Evolutionary conservation across 2,797 vertebrate genomes (phyloP), one percentile per base, ranked within the genome.

Genomic region (Trematomus bernacchii): DNA sequence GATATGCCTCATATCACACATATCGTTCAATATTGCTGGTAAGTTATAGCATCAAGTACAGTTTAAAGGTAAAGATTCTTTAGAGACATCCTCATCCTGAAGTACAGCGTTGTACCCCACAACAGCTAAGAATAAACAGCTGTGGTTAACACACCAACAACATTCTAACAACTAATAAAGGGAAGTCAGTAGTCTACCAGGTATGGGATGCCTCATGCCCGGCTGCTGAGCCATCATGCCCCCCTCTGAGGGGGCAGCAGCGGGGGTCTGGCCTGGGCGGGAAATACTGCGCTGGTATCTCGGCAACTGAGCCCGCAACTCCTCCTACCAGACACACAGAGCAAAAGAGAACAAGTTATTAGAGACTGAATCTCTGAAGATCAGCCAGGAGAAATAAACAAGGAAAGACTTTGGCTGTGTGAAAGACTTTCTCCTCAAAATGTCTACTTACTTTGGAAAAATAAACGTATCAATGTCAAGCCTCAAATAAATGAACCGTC

Each of bases 161-260:
- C 30, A 33, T 33, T 30, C 33, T 33, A 33, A 33, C 6, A 33
- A 33, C 33, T 33, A 44, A 16, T 11, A 40, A 44, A 19, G 47
- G 7, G 27, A 0, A 1, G 43, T 66, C 0, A 50, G 48, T 95
- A 33, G 33, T 33, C 6, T 33, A 98, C 97, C 96, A 86, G 97
- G 96, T 92, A 98, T 95, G 50, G 96, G 96, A 87, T 96, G 97
- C 90, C 97, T 96, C 94, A 98, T 95, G 88, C 94, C 93, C 76
- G 96, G 94, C 10, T 96, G 96, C 16, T 97, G 97, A 71, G 96
- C 93, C 95, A 98, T 96, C 93, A 98, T 95, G 68, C 95, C 95
- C 79, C 95, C 94, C 81, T 96, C 91, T 5, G 96, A 95, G 16
- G 96, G 94, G 86, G 92, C 94, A 67, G 95, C 93, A 77, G 96